Evolutionary conservation across 1,140 invertebrate species (phyloP), one percentile per base, ranked within the genome.

Genomic region (Copidosoma floridanum): DNA sequence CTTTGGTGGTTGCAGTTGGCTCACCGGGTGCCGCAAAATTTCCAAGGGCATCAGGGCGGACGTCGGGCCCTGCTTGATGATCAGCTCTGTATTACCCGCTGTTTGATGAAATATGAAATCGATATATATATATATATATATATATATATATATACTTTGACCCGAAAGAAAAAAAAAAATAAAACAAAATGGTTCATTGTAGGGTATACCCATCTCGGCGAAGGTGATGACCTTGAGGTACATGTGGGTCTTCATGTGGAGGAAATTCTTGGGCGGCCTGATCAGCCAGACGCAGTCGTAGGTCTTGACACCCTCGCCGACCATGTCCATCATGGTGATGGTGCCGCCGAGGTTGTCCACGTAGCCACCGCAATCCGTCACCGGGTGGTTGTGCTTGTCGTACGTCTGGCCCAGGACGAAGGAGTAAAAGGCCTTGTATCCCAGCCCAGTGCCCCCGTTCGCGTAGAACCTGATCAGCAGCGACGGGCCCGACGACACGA

Each of bases 271-370:
- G 1, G 85, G 83, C 5, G 86, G 86, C 67, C 85, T 83, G 3
- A 91, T 86, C 4, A 90, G 78, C 88, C 88, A 91, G 35, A 90
- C 82, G 67, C 88, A 90, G 67, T 91, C 88, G 63, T 86, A 90
- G 0, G 81, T 80, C 68, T 85, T 83, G 0, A 82, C 78, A 2
- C 81, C 82, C 58, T 85, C 82, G 43, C 79, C 78, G 7, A 87
- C 83, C 88, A 90, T 89, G 65, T 89, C 85, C 84, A 89, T 87
- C 88, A 91, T 90, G 8, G 88, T 90, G 23, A 91, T 90, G 11
- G 85, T 84, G 0, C 89, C 89, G 3, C 89, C 88, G 14, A 86
- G 80, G 69, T 89, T 88, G 46, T 87, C 86, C 3, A 90, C 88
- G 69, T 85, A 85, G 48, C 89, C 89, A 16, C 88, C 89, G 64